These are phyloP conservation scores for Rambutsinella grinnellia DNA, from an alignment of 2,888 invertebrate genomes.

Conservation along the genomic window DNA sequence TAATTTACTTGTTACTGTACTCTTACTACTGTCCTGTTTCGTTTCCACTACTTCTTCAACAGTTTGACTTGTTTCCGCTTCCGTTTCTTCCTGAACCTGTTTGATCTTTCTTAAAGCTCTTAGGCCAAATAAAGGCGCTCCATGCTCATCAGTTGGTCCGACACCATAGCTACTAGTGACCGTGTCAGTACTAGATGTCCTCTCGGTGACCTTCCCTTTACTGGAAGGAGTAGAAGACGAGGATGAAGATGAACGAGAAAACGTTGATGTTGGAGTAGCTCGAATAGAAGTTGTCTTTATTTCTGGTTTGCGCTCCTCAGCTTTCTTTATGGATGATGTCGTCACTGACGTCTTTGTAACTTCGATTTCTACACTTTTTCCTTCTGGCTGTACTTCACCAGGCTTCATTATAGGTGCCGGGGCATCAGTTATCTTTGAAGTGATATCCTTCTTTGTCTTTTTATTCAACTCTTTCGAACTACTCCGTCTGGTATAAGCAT, in stretches of 20 bases:
- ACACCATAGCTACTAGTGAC: conserved; percentile 87
- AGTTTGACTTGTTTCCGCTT: conserved; percentile 11
- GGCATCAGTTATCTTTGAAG: too few species aligned
- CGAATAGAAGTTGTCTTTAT: too few species aligned
- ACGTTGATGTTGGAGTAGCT: conserved; percentile 28
- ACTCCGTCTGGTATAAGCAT: conserved; percentile 23
- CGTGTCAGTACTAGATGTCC: conserved; percentile 62
- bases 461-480: conserved; percentile 45
- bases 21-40: neutral
- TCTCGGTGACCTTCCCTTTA: conserved; percentile 56
- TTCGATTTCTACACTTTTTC: neutral
- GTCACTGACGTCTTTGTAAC: neutral
- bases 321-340: too few species aligned
- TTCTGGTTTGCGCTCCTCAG: too few species aligned
- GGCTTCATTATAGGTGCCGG: too few species aligned
- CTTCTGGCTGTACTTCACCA: too few species aligned
- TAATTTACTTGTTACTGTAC: conserved; percentile 17
- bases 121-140: conserved; percentile 83
- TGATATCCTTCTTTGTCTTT: too few species aligned
- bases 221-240: conserved; percentile 46
- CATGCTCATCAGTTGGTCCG: conserved; percentile 85
- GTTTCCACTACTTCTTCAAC: too few species aligned
- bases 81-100: conserved; percentile 57
- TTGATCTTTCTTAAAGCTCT: conserved; percentile 74
- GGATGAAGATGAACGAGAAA: too few species aligned